phyloP scores from a whole-genome alignment of 2,797 vertebrate species.

The Eutrigla gurnardus region DNA sequence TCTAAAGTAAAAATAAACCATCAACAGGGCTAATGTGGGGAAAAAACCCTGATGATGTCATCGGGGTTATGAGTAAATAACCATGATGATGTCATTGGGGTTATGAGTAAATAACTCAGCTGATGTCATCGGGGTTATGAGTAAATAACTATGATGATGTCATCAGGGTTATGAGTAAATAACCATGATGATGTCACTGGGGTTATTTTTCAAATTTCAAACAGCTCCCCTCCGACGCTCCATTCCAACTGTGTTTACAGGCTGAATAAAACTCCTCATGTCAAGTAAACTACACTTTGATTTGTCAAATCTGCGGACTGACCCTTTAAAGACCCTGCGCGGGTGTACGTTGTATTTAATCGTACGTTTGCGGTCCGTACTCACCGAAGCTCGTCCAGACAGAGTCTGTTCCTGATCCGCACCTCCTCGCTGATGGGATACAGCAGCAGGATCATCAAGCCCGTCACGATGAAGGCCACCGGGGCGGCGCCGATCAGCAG shows the following conservation, averaged over 20 bases:
- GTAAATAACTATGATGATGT: too few relatives aligned
- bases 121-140: too few relatives aligned
- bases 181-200: too few relatives aligned
- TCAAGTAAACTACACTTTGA: not conserved
- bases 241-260: not conserved
- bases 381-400: conserved; percentile 90
- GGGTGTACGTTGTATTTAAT: too few relatives aligned
- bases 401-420: conserved; percentile 84
- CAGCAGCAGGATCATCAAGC: conserved; percentile 90
- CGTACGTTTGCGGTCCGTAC: not conserved
- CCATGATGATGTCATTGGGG: not conserved
- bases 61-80: not conserved
- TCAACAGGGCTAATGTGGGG: not conserved
- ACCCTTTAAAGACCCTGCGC: conserved; percentile 1
- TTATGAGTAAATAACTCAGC: too few relatives aligned
- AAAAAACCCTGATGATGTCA: not conserved
- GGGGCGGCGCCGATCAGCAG: conserved; percentile 93
- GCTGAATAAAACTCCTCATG: not conserved
- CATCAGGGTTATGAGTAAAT: too few relatives aligned
- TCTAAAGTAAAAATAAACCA: not conserved
- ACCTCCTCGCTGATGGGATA: conserved; percentile 91
- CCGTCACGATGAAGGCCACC: conserved; percentile 89
- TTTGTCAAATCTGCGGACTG: not conserved
- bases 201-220: too few relatives aligned
- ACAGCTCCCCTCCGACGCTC: not conserved